A percentile compares a stretch with the other conserved stretches of the same genome.
Conservation (phyloP, 2,888 invertebrate genomes). For the Muscina levida region DNA sequence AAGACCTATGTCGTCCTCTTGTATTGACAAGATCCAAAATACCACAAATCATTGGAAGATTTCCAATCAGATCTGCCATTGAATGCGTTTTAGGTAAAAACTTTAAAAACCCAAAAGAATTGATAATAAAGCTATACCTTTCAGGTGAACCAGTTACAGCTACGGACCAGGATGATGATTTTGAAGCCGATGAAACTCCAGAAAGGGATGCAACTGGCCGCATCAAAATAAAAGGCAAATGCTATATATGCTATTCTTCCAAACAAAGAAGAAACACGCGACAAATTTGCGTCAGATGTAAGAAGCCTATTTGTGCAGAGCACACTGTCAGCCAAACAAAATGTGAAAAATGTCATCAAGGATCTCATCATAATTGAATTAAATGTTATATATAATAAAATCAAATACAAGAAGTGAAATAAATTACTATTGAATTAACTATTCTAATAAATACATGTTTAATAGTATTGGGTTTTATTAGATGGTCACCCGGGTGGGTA, state of each 20-base stretch:
- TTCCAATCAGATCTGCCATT: conserved; percentile 2
- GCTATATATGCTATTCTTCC: too few species aligned
- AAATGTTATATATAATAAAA: too few species aligned
- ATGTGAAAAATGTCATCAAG: not conserved
- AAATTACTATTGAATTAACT: too few species aligned
- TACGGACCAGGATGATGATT: not conserved
- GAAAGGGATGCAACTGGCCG: conserved; percentile 23
- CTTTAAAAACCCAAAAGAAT: not conserved
- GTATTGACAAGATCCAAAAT: too few species aligned
- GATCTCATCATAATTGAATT: not conserved
- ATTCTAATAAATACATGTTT: too few species aligned
- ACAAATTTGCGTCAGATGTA: not conserved
- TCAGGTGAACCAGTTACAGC: not conserved
- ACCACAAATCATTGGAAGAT: not conserved
- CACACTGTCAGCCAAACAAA: conserved; percentile 18
- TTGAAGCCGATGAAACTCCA: conserved; percentile 8
- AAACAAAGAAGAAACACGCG: conserved; percentile 10
- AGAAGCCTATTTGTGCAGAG: conserved; percentile 15
- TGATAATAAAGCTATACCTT: not conserved
- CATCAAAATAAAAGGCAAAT: not conserved
- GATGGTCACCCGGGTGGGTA: too few species aligned
- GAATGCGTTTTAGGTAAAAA: not conserved
- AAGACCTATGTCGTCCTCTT: too few species aligned
- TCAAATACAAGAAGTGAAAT: too few species aligned
- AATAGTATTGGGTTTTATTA: too few species aligned